Evolutionary conservation across 2,797 vertebrate genomes (phyloP).

Genomic region (Delichon dasypus): DNA sequence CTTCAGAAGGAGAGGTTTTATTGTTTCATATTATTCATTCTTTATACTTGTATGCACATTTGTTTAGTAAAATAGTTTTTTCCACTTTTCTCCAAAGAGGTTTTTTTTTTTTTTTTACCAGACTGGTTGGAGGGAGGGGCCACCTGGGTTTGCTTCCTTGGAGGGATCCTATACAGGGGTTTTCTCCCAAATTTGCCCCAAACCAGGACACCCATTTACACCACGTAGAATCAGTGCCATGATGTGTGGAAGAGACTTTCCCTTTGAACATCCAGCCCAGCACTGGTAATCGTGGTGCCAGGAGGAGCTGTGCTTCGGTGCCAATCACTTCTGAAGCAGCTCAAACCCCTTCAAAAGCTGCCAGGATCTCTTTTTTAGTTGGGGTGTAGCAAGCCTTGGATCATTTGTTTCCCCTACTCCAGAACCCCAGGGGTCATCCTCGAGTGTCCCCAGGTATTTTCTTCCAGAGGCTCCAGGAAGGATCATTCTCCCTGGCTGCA

Average conservation of each 20-base stretch:
- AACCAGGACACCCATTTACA: neutral
- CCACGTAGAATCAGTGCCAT: neutral
- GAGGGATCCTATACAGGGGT: too few relatives aligned
- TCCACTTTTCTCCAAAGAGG: too few relatives aligned
- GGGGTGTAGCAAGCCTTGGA: neutral
- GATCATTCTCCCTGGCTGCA: neutral
- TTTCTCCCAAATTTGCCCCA: too few relatives aligned
- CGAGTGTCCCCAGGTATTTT: neutral
- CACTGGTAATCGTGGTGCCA: neutral
- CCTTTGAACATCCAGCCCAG: neutral
- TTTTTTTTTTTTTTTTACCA: too few relatives aligned
- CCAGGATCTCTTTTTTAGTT: neutral
- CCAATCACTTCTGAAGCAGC: neutral
- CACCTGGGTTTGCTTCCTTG: too few relatives aligned
- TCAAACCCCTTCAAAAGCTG: neutral
- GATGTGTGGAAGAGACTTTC: neutral
- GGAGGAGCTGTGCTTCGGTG: neutral
- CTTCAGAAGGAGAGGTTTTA: too few relatives aligned
- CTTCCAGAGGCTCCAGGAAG: neutral
- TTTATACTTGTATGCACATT: too few relatives aligned
- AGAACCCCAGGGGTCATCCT: neutral
- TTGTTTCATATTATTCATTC: too few relatives aligned
- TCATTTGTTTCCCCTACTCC: neutral
- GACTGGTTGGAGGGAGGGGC: too few relatives aligned
- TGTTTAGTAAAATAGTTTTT: too few relatives aligned